Conservation (phyloP, 2,797 vertebrate species). For the Periparus ater region DNA sequence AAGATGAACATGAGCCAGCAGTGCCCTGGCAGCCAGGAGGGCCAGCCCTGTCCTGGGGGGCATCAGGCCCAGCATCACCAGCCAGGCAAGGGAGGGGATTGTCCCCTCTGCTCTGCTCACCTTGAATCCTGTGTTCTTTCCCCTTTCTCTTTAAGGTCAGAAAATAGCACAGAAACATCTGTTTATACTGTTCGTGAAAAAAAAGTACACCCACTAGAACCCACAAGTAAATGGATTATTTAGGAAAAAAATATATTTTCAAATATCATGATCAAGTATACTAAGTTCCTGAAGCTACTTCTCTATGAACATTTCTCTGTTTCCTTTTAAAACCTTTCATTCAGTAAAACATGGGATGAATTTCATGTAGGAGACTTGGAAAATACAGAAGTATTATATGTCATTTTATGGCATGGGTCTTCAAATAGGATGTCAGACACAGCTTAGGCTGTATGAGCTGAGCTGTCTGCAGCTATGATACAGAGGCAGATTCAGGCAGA, state of each 20-base stretch:
- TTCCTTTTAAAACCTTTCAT: neutral
- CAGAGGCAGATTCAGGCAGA: neutral
- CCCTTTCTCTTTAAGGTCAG: neutral
- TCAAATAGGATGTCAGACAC: neutral
- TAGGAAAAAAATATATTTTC: neutral
- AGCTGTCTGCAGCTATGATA: constrained; percentile 26
- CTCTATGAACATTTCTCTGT: neutral
- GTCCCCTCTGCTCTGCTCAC: neutral
- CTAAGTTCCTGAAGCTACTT: neutral
- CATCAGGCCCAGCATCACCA: neutral
- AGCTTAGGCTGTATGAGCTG: neutral
- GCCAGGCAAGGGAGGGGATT: neutral
- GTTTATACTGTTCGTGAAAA: neutral
- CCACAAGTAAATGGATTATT: neutral
- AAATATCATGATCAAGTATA: neutral
- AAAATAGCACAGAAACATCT: neutral
- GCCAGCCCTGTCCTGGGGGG: rapidly evolving
- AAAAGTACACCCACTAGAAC: neutral
- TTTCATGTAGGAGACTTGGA: neutral
- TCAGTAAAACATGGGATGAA: neutral
- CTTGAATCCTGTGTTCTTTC: neutral
- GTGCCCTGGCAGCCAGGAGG: neutral
- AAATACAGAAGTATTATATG: neutral
- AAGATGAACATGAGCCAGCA: neutral
- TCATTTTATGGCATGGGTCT: neutral